Evolutionary conservation across 2,888 invertebrate species (phyloP).

Genomic region (Pantelozetes paolii): DNA sequence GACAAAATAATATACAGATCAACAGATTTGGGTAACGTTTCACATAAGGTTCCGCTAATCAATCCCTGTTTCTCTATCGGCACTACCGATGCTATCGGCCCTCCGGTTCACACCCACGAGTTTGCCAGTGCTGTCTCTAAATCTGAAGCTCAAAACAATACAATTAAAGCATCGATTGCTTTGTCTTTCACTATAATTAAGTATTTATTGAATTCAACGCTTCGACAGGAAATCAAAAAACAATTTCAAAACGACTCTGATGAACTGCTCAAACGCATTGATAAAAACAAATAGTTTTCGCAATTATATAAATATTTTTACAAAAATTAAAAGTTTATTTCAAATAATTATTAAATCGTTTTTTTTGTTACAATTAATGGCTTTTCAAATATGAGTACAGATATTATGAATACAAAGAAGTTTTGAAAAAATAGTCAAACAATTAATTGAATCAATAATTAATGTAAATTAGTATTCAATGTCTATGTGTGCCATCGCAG

Average conservation of each 20-base stretch:
- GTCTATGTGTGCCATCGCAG: no score
- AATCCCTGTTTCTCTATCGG: constrained; percentile 6
- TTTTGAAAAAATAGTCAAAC: no score
- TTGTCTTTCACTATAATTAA: constrained; percentile 14
- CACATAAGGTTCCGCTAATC: constrained; percentile 11
- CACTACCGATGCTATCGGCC: neutral
- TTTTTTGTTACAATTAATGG: no score
- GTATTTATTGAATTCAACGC: neutral
- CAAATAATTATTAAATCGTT: no score
- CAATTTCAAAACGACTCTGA: neutral
- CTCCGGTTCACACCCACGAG: neutral
- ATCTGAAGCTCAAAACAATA: constrained; percentile 16
- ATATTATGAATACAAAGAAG: no score
- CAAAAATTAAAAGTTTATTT: no score
- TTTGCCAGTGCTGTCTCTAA: neutral
- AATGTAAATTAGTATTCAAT: no score
- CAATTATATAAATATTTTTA: no score
- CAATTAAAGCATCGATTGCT: constrained; percentile 2
- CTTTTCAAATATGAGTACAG: no score
- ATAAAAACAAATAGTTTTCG: no score
- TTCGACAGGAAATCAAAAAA: constrained; percentile 3
- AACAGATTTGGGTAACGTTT: constrained; percentile 23
- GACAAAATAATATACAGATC: neutral
- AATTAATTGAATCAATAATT: no score
- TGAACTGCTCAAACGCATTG: no score